Evolutionary conservation across 1,140 invertebrate genomes (phyloP).

Genomic region (Carcinoscorpius rotundicauda): DNA sequence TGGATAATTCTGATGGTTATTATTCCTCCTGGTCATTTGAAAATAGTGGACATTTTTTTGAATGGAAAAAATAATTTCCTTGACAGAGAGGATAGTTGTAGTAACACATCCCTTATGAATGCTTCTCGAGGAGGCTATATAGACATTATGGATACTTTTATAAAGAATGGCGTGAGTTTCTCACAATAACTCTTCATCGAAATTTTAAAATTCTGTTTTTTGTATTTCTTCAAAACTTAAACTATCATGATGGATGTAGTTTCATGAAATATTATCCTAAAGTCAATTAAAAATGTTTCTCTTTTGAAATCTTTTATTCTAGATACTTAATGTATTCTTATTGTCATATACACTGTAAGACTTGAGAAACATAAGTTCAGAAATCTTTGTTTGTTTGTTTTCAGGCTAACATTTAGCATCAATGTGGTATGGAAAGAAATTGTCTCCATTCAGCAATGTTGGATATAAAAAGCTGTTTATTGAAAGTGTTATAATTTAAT

Average conservation of each 20-base stretch:
- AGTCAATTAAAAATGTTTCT: background rate
- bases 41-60: slow-evolving; percentile 34
- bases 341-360: too few species aligned
- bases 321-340: too few species aligned
- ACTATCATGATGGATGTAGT: background rate
- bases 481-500: too few species aligned
- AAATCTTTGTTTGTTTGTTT: slow-evolving; percentile 1
- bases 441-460: slow-evolving; percentile 45
- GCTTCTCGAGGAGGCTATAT: slow-evolving; percentile 41
- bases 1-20: background rate
- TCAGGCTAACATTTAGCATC: slow-evolving; percentile 22
- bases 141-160: slow-evolving; percentile 30
- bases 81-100: slow-evolving; percentile 42
- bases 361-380: too few species aligned
- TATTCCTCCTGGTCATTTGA: slow-evolving; percentile 37
- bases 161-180: slow-evolving; percentile 29
- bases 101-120: slow-evolving; percentile 50
- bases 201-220: background rate
- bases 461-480: slow-evolving; percentile 38
- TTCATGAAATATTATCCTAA: background rate
- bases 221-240: background rate
- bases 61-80: slow-evolving; percentile 22
- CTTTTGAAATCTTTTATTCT: too few species aligned
- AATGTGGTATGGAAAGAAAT: slow-evolving; percentile 37
- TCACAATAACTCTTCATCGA: slow-evolving; percentile 1